Evolutionary conservation across 2,888 invertebrate genomes (phyloP), one percentile per base, ranked within the genome.

Genomic region (Scaptodrosophila latifasciaeformis): DNA sequence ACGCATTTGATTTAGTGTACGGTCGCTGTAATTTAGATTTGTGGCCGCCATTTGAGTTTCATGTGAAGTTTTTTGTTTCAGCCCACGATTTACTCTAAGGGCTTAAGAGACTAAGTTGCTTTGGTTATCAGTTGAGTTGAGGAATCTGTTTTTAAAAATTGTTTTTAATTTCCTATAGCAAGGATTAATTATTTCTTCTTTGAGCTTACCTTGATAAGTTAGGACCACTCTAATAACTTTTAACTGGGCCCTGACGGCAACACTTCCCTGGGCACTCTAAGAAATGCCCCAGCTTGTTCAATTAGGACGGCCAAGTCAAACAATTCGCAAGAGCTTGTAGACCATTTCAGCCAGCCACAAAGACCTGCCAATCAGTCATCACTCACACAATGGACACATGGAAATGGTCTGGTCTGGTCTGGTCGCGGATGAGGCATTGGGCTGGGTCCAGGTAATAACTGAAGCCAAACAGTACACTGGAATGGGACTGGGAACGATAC

Each of bases 1-100:
- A 37, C 50, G 58, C 67, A 62, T 70, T 74, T 74, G 74, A 76
- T 74, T 76, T 75, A 74, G 66, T 72, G 75, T 64, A 58, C 53
- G 53, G 68, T 62, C 48, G 64, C 56, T 29, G 75, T 74, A 74
- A 75, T 75, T 74, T 75, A 70, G 75, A 74, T 74, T 74, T 74
- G 75, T 72, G 75, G 72, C 71, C 56, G 51, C 70, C 56, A 59
- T 62, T 51, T 47, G 47, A 60, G 61, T 59, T 43, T 48, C 54
- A 51, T 55, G 4, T 51, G 31, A 30, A 37, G 30, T 53, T 27
- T 1, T 60, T 43, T 37, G 37, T 37, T 18, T 6, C 27, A 6
- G 27, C 27, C 27, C 27, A 6, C 27, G 9, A 27, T 9, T 39
- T 18, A 4, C 18, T 39, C 43, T 43, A n/a, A n/a, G n/a, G n/a